phyloP scores from a whole-genome alignment of 37 sponge, comb jelly and placozoan genomes.

The Halichondria panicea region DNA sequence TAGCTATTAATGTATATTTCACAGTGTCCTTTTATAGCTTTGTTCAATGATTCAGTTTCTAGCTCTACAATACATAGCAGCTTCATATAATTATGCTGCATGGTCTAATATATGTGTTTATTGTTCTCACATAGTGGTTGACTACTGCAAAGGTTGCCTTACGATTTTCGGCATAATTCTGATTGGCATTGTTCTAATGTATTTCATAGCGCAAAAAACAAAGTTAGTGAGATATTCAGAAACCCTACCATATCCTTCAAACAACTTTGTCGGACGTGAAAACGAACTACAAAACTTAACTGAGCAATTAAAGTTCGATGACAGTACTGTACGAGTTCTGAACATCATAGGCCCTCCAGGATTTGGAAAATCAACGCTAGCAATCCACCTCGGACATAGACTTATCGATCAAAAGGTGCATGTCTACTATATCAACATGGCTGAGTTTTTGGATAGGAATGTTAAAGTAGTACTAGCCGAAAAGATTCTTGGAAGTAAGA shows the following conservation, averaged over 20 bases:
- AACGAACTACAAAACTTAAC: background rate
- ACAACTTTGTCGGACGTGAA: slow-evolving; percentile 27
- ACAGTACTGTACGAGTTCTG: background rate
- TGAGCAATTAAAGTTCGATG: background rate
- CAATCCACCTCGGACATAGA: slow-evolving; percentile 4
- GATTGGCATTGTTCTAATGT: no score
- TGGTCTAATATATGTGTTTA: no score
- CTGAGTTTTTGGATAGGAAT: background rate
- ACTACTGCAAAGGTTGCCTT: no score
- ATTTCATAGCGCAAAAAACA: no score
- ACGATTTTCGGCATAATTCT: no score
- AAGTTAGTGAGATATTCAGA: no score
- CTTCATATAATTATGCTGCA: no score
- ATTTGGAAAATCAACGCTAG: slow-evolving; percentile 35
- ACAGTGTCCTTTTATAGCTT: no score
- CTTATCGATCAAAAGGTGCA: background rate
- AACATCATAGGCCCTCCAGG: slow-evolving; percentile 38
- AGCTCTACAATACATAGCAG: no score
- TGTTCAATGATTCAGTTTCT: no score
- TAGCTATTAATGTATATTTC: no score
- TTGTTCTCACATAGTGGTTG: no score
- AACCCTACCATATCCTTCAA: background rate
- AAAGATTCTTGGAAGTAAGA: background rate
- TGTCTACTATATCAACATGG: slow-evolving; percentile 25
- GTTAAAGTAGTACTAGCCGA: slow-evolving; percentile 13